A percentile compares a stretch with the other conserved stretches of the same genome.
Conservation (phyloP, 2,113 vertebrate species). For the Nerophis ophidion region DNA sequence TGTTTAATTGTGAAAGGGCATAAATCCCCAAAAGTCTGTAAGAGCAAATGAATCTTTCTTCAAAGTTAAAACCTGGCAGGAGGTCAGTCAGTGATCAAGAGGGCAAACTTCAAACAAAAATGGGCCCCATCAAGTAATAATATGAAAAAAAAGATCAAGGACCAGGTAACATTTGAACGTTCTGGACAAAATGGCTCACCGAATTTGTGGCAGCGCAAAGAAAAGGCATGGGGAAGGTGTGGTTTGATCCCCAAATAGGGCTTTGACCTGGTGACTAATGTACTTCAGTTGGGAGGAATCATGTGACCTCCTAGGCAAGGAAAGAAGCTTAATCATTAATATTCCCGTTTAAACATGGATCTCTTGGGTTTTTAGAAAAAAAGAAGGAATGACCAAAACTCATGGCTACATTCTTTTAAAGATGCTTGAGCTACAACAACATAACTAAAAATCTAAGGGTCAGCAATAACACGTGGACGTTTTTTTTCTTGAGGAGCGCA, state of each 20-base stretch:
- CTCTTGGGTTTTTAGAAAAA: constrained; percentile 7
- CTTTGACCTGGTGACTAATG: constrained; percentile 36
- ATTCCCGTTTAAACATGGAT: constrained; percentile 46
- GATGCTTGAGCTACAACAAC: constrained; percentile 64
- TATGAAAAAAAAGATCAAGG: constrained; percentile 22
- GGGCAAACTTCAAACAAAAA: constrained; percentile 21
- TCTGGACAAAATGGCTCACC: constrained; percentile 26
- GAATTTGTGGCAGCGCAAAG: constrained; percentile 25
- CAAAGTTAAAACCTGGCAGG: constrained; percentile 53
- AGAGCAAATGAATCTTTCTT: constrained; percentile 30
- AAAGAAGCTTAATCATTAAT: constrained; percentile 36
- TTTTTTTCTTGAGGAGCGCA: constrained; percentile 67
- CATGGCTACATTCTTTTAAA: constrained; percentile 57
- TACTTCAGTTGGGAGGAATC: constrained; percentile 32
- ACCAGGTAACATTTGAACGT: constrained; percentile 31
- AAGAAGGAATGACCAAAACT: constrained; percentile 59
- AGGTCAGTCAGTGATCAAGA: constrained; percentile 49
- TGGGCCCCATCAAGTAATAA: constrained; percentile 29
- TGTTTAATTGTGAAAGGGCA: constrained; percentile 72
- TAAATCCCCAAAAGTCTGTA: constrained; percentile 61
- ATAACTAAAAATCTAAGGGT: constrained; percentile 69
- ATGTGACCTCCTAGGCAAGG: constrained; percentile 42
- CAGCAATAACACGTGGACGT: constrained; percentile 81
- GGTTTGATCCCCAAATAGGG: constrained; percentile 23
- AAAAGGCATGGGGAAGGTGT: constrained; percentile 32